Percentiles rank a stretch among this genome's conserved stretches.
Evolutionary conservation across 2,113 vertebrate genomes (phyloP).

Genomic region (Lycocorax pyrrhopterus): DNA sequence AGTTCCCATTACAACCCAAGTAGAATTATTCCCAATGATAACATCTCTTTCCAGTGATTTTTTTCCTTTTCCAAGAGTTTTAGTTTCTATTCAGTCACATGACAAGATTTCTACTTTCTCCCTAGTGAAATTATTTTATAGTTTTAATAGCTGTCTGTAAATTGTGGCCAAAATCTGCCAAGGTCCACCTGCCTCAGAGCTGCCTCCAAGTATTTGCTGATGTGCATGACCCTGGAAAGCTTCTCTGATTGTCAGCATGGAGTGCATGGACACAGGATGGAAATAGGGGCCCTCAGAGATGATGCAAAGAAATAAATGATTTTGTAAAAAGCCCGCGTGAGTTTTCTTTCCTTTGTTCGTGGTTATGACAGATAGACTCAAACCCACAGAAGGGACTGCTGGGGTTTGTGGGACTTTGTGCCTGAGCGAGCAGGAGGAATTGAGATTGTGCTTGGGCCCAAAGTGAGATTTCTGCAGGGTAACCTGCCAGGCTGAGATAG

Average conservation of each 20-base stretch:
- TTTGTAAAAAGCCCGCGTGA: not conserved
- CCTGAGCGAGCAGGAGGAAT: slow-evolving; percentile 5
- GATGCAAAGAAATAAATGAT: not conserved
- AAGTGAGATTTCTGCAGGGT: not conserved
- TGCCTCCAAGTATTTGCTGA: not conserved
- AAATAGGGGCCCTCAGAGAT: not conserved
- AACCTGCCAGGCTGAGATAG: not conserved
- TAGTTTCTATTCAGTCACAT: not conserved
- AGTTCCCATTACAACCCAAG: slow-evolving; percentile 11
- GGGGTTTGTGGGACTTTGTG: not conserved
- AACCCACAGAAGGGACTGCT: not conserved
- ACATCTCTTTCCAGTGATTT: not conserved
- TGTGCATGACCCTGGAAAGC: not conserved
- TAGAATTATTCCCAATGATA: slow-evolving; percentile 28
- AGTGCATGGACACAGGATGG: not conserved
- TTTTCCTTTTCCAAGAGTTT: not conserved
- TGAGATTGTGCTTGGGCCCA: not conserved
- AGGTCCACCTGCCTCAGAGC: not conserved
- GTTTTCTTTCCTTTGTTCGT: not conserved
- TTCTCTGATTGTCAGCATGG: not conserved
- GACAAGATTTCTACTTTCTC: not conserved
- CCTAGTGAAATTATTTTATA: not conserved
- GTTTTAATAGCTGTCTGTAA: not conserved
- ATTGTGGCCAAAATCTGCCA: not conserved
- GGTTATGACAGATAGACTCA: not conserved